A percentile compares a stretch with the other conserved stretches of the same genome.
phyloP scores from a whole-genome alignment of 1,140 invertebrate species.

The Holotrichia oblita region DNA sequence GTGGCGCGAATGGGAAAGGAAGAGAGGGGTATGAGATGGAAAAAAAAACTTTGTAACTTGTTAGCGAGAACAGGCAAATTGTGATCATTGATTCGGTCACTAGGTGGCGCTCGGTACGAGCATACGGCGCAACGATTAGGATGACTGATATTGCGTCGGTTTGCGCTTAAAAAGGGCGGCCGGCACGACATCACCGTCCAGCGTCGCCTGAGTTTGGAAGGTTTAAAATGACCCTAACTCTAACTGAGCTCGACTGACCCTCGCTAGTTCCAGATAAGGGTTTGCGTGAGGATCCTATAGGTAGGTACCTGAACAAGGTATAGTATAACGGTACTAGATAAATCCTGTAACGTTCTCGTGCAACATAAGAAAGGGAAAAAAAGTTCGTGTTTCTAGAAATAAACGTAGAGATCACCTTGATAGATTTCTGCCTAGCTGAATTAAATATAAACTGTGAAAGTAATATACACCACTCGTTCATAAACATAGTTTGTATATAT shows the following conservation, averaged over 20 bases:
- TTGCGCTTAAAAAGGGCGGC: slow-evolving; percentile 6
- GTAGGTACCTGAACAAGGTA: not conserved
- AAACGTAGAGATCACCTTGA: not conserved
- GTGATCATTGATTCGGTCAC: slow-evolving; percentile 19
- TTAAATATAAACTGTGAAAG: slow-evolving; percentile 11
- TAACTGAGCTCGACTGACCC: not conserved
- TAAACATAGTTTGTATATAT: not conserved
- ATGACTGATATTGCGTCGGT: slow-evolving; percentile 6
- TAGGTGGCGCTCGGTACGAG: not conserved
- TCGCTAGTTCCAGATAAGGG: not conserved
- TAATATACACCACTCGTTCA: not conserved
- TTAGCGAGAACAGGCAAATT: slow-evolving; percentile 20
- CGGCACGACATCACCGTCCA: not conserved
- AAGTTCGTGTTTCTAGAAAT: not conserved
- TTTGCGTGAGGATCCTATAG: not conserved
- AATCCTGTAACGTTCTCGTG: not conserved
- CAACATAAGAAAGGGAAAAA: not conserved
- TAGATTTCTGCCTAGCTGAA: not conserved
- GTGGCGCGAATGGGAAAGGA: not conserved
- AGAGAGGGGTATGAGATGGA: not conserved
- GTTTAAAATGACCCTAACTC: not conserved
- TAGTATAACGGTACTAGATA: not conserved
- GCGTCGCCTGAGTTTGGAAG: not conserved
- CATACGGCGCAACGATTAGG: not conserved
- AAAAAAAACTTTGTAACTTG: slow-evolving; percentile 13